Conservation (phyloP, 2,113 vertebrate genomes). For the Sebastes fasciatus region DNA sequence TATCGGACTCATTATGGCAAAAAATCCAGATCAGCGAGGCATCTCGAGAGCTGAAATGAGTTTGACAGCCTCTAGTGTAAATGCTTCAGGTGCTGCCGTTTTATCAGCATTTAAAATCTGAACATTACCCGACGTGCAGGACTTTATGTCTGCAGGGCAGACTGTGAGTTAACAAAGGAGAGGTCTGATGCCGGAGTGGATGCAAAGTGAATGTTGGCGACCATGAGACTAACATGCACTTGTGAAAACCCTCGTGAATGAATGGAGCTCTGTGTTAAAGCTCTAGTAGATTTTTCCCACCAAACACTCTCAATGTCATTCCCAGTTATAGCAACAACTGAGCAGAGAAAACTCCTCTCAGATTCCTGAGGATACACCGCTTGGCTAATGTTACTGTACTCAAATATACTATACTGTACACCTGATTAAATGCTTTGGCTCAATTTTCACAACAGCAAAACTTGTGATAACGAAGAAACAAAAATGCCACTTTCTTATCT, state of each 20-base stretch:
- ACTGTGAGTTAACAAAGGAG: not conserved
- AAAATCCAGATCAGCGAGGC: too few species aligned
- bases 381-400: not conserved
- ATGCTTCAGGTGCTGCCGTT: not conserved
- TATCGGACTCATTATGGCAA: too few species aligned
- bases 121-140: too few species aligned
- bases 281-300: not conserved
- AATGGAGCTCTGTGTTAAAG: conserved; percentile 52
- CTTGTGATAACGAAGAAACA: not conserved
- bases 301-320: not conserved
- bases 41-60: too few species aligned
- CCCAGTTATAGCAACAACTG: conserved; percentile 9
- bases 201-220: not conserved
- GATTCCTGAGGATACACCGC: not conserved
- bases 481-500: too few species aligned
- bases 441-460: not conserved
- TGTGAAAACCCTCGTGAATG: conserved; percentile 36
- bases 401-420: too few species aligned
- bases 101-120: conserved; percentile 1
- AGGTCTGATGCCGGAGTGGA: not conserved
- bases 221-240: conserved; percentile 19
- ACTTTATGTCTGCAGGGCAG: not conserved
- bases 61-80: not conserved
- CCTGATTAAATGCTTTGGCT: too few species aligned
- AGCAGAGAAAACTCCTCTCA: not conserved